Evolutionary conservation across 53 echinoderm and acorn worm species (phyloP), one percentile per base, ranked within the genome.

Genomic region (Stichopus horrens): DNA sequence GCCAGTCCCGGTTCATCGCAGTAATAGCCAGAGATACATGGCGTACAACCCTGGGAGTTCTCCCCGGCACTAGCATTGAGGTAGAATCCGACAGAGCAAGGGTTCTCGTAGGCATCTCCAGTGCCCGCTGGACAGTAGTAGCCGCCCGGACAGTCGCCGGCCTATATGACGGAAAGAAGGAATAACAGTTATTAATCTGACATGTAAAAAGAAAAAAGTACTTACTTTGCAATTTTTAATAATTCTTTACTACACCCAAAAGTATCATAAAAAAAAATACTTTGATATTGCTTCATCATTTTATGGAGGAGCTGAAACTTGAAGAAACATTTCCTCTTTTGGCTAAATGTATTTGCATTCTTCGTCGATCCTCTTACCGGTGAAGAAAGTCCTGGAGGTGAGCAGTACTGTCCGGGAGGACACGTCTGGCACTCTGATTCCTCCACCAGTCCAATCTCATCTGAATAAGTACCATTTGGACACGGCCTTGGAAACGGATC

Each of bases 21-120:
- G 86, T 97, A 97, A 90, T 92, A 97, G 5, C 97, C 97, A 16
- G 97, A 93, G 22, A 97, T 97, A 74, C 97, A 97, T 0, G 92
- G 90, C 8, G 97, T 97, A 58, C 97, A 97, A 9, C 95, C 97
- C 85, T 95, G 95, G 6, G 93, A 95, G 86, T 88, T 90, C 74
- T 96, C 97, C n/a, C 97, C 97, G 5, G 97, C 91, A 80, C 97
- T 97, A 11, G 95, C 97, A 74, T 97, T 97, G 58, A 97, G 93
- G 90, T 97, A 97, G 91, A 94, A 97, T 7, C 95, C 95, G 0
- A 86, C 91, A 7, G 93, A 77, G 57, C 97, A 97, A 57, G 97
- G 97, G 77, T 97, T 95, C 77, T 89, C 88, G 71, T 95, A 92
- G 5, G 92, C 91, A 79, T 97, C 88, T 18, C 94, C 97, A 8